Evolutionary conservation across 2,113 vertebrate species (phyloP).

Genomic region (Brienomyrus brachyistius): DNA sequence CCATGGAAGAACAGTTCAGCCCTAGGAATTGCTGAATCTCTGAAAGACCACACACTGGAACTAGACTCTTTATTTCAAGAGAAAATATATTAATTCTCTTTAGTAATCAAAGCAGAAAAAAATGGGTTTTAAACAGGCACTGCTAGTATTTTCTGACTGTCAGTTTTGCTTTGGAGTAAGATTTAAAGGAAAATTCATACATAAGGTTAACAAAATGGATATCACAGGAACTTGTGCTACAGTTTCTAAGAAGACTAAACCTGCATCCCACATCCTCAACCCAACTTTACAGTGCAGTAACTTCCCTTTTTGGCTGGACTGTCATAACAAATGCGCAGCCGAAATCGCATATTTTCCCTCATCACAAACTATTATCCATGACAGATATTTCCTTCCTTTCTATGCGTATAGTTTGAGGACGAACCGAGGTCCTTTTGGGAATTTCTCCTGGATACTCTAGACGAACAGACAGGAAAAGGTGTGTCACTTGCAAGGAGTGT

Average conservation of each 20-base stretch:
- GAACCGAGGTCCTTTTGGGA: not conserved
- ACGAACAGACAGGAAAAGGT: not conserved
- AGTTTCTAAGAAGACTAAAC: not conserved
- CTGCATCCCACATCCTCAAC: not conserved
- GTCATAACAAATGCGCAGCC: not conserved
- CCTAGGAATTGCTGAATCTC: not conserved
- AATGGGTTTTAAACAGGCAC: not conserved
- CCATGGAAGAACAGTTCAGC: not conserved
- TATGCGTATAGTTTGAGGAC: not conserved
- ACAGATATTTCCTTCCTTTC: constrained; percentile 18
- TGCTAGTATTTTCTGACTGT: not conserved
- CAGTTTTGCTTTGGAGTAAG: not conserved
- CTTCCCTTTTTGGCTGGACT: not conserved
- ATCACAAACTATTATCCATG: not conserved
- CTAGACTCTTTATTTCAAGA: not conserved
- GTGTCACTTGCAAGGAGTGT: not conserved
- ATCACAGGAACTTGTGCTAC: not conserved
- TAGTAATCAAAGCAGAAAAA: not conserved
- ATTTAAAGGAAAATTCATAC: not conserved
- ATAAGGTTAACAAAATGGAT: not conserved
- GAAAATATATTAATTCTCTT: not conserved
- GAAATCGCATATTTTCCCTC: constrained; percentile 3
- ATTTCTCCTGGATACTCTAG: not conserved
- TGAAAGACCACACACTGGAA: not conserved
- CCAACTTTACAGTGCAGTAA: not conserved